A percentile compares a stretch with the other conserved stretches of the same genome.
Conservation (phyloP, 2,888 invertebrate species). For the Pammene aurita region DNA sequence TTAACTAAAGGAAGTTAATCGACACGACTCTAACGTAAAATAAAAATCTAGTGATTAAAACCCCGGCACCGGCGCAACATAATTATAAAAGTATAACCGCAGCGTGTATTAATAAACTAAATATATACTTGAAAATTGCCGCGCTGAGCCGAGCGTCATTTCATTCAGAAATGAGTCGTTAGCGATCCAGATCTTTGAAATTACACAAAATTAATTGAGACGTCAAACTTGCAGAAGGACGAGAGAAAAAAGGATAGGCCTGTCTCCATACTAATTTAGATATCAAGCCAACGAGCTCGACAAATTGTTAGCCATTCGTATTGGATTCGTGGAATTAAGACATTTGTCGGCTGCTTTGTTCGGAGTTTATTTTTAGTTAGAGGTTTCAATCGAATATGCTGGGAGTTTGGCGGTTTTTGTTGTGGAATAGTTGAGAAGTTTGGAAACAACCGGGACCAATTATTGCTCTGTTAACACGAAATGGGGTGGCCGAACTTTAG, state of each 20-base stretch:
- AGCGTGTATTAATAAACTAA: constrained; percentile 41
- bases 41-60: constrained; percentile 37
- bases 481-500: constrained; percentile 48
- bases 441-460: constrained; percentile 53
- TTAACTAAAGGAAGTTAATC: constrained; percentile 37
- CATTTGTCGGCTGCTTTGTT: constrained; percentile 53
- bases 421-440: constrained; percentile 60
- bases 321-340: constrained; percentile 71
- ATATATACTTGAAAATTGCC: constrained; percentile 41
- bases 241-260: constrained; percentile 63
- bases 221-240: constrained; percentile 67
- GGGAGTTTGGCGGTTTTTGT: constrained; percentile 62
- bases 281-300: constrained; percentile 76
- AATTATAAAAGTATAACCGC: constrained; percentile 33
- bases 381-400: constrained; percentile 54
- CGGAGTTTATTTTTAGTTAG: constrained; percentile 51
- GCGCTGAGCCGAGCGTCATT: constrained; percentile 46
- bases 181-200: constrained; percentile 74
- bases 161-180: constrained; percentile 62
- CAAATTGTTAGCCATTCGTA: constrained; percentile 74
- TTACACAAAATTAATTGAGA: constrained; percentile 78
- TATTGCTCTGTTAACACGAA: constrained; percentile 46
- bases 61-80: constrained; percentile 28
- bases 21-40: constrained; percentile 19
- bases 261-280: constrained; percentile 80